Evolutionary conservation across 2,797 vertebrate genomes (phyloP), one percentile per base, ranked within the genome.

Genomic region (Catharus ustulatus): DNA sequence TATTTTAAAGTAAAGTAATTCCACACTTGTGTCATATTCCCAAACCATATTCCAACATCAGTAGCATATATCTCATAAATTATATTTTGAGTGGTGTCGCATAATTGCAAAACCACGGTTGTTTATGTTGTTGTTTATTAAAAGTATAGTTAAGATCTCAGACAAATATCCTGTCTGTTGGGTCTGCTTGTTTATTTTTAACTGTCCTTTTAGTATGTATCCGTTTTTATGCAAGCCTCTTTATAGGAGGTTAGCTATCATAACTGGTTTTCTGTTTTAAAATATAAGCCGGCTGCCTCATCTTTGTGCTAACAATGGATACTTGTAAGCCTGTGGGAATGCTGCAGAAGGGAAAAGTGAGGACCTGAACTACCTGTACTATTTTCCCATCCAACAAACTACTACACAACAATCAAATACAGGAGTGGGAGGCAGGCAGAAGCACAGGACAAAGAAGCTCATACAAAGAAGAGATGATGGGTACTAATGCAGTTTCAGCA

Each of bases 181-280:
- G 58, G 14, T 73, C 82, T 87, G 18, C 42, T 93, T 78, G 57
- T 45, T 72, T 94, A 69, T 95, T 96, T 71, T 72, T 61, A 51
- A 73, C 11, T 40, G 43, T 58, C 32, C 36, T 90, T 96, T 95
- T 85, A 82, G 24, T 67, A n/a, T 58, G 6, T 62, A 72, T 79
- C 66, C 91, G 80, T 9, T 96, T 95, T 93, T 92, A 92, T 95
- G 73, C 58, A 84, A 96, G 68, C 29, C 32, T 42, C 42, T 71
- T 94, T 90, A 71, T 22, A 88, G 85, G 89, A 95, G 17, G 40
- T 94, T 93, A 94, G 84, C 61, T 59, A 23, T 8, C 1, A 3
- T 27, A 81, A 51, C 20, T 2, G 2, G 7, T 13, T 75, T 67
- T 57, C 3, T 76, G 36, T 32, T 84, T 68, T 63, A 45, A 79